A percentile compares a stretch with the other conserved stretches of the same genome.
Evolutionary conservation across 2,113 vertebrate species (phyloP).

Genomic region (Bombycilla garrulus): DNA sequence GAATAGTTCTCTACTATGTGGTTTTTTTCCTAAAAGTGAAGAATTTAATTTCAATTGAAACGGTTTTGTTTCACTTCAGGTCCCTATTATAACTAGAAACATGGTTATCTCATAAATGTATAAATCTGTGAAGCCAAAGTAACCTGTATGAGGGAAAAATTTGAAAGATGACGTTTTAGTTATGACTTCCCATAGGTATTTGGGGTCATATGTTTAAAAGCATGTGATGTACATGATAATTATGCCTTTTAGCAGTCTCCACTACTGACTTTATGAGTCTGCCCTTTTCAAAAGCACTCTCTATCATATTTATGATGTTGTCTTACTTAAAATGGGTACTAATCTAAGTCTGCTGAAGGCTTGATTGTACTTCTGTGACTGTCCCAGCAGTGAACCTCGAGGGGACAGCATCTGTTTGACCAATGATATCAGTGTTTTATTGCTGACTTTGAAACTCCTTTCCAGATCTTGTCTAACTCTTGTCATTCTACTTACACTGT

Average conservation of each 20-base stretch:
- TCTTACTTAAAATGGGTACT: conserved; percentile 49
- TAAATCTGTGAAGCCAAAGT: conserved; percentile 38
- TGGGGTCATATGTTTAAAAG: conserved; percentile 68
- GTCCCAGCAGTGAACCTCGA: background rate
- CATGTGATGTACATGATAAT: conserved; percentile 60
- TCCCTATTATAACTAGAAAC: conserved; percentile 29
- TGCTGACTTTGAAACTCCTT: background rate
- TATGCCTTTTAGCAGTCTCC: conserved; percentile 71
- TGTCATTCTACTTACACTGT: background rate
- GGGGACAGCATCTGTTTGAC: background rate
- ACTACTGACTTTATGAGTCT: conserved; percentile 76
- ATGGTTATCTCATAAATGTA: background rate
- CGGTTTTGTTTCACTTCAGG: conserved; percentile 35
- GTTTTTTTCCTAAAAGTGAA: conserved; percentile 58
- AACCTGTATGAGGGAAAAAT: conserved; percentile 12
- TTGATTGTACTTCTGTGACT: background rate
- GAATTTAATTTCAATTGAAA: conserved; percentile 64
- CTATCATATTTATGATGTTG: conserved; percentile 74
- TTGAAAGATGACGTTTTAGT: conserved; percentile 58
- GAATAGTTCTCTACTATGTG: conserved; percentile 60
- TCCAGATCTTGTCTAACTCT: background rate
- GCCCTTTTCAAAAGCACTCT: conserved; percentile 72
- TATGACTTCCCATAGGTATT: conserved; percentile 58
- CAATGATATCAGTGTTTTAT: background rate
- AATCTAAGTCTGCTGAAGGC: conserved; percentile 19